Evolutionary conservation across 2,797 vertebrate genomes (phyloP).

Genomic region (Sebastiscus albofasciatus): DNA sequence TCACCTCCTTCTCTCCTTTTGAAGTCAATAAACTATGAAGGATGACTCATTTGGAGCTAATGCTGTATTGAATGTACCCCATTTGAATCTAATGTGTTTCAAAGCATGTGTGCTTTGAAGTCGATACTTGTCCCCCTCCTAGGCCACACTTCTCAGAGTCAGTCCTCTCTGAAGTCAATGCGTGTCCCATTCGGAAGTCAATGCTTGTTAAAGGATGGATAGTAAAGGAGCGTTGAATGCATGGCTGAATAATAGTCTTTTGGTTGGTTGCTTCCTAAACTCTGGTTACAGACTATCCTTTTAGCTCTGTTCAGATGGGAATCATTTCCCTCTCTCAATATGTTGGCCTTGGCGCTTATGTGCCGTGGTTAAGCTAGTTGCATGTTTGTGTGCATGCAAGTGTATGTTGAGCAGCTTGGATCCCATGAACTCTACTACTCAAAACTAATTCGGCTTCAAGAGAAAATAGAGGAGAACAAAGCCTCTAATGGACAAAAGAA

Average conservation of each 20-base stretch:
- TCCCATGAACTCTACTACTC: neutral
- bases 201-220: slow-evolving; percentile 69
- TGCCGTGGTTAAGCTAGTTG: neutral
- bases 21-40: slow-evolving; percentile 77
- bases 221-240: slow-evolving; percentile 53
- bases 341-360: neutral
- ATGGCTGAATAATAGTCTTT: slow-evolving; percentile 50
- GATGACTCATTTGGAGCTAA: slow-evolving; percentile 75
- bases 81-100: slow-evolving; percentile 74
- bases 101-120: slow-evolving; percentile 77
- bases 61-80: slow-evolving; percentile 68
- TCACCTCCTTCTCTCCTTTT: slow-evolving; percentile 63
- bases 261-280: slow-evolving; percentile 56
- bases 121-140: slow-evolving; percentile 60
- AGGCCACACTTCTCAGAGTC: slow-evolving; percentile 62
- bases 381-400: neutral
- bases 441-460: neutral
- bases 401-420: neutral
- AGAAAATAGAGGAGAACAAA: neutral
- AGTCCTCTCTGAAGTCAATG: slow-evolving; percentile 72
- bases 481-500: neutral
- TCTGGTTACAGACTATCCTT: slow-evolving; percentile 34
- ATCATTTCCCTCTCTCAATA: slow-evolving; percentile 6
- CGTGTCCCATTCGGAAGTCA: slow-evolving; percentile 72
- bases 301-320: slow-evolving; percentile 8